Percentiles rank a stretch among this genome's conserved stretches.
phyloP scores from a whole-genome alignment of 2,113 vertebrate genomes.

The Ailuropoda melanoleuca region DNA sequence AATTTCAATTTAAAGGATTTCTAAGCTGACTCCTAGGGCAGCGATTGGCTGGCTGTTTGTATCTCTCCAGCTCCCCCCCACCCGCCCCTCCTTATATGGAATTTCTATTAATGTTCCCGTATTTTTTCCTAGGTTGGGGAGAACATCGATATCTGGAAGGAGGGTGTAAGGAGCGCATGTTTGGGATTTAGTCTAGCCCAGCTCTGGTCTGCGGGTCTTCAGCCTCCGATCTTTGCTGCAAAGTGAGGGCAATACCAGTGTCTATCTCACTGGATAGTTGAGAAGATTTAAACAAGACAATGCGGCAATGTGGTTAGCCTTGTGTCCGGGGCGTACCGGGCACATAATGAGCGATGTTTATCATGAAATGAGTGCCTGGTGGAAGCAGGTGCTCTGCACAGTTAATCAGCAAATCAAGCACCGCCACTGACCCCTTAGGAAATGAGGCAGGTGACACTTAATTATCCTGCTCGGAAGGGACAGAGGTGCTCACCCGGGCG shows the following conservation, averaged over 20 bases:
- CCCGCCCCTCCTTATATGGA: not conserved
- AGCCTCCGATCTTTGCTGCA: fast-evolving
- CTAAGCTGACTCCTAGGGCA: not conserved
- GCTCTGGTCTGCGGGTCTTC: not conserved
- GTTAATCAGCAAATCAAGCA: not conserved
- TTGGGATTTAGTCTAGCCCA: not conserved
- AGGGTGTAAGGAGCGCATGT: not conserved
- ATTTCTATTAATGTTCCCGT: not conserved
- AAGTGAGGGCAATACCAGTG: fast-evolving
- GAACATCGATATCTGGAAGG: not conserved
- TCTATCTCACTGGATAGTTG: fast-evolving
- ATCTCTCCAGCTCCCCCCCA: not conserved
- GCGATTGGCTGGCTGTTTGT: not conserved
- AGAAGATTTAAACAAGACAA: fast-evolving
- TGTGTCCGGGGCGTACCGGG: not conserved
- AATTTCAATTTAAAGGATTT: not conserved
- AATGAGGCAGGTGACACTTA: constrained; percentile 21
- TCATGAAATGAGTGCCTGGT: not conserved
- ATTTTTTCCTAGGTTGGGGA: not conserved
- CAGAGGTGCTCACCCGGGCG: not conserved
- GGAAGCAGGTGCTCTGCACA: not conserved
- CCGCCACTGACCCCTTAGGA: not conserved
- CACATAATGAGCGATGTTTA: not conserved
- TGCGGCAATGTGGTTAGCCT: fast-evolving
- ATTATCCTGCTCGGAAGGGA: not conserved